Evolutionary conservation across 2,888 invertebrate species (phyloP), one percentile per base, ranked within the genome.

Genomic region (Omphaloscelis lunosa): DNA sequence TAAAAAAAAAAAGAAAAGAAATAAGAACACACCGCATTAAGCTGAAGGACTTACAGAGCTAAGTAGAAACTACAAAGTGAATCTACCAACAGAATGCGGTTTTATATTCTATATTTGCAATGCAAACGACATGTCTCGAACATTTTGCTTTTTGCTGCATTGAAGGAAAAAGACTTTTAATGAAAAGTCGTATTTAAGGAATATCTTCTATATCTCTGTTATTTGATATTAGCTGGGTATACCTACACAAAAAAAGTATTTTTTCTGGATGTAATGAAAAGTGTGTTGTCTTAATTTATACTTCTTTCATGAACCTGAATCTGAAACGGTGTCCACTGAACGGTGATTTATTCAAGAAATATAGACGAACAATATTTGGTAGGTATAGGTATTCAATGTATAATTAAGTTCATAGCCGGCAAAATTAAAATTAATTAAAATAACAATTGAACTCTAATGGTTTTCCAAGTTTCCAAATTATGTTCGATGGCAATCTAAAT

Each of bases 91-190:
- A 75, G 5, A 45, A 39, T 53, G 27, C 41, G 7, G 27, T 81
- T 75, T 53, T 62, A 48, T 61, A 71, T 79, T 78, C 29, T 1
- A 20, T 65, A 78, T 65, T 79, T 59, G 76, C 45, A 45, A 59
- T 79, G 79, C 76, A 82, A 76, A 79, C 34, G 58, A 79, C 29
- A 27, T 65, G 29, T 75, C 41, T 78, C 17, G 51, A 63, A 80
- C 56, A 7, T 74, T n/a, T 56, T 17, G 56, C 12, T 58, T 23
- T 81, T 78, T 51, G 23, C 63, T 63, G 20, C 41, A 20, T 65
- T 45, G 7, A 27, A 75, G 34, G 48, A 75, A 58, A 48, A 45
- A 81, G 20, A 58, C n/a, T 70, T 59, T 72, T 41, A 75, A 75
- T 65, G 29, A 51, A 78, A 63, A 75, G 17, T 58, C 12, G 12